phyloP scores from a whole-genome alignment of 2,113 vertebrate genomes.

The Strix uralensis region DNA sequence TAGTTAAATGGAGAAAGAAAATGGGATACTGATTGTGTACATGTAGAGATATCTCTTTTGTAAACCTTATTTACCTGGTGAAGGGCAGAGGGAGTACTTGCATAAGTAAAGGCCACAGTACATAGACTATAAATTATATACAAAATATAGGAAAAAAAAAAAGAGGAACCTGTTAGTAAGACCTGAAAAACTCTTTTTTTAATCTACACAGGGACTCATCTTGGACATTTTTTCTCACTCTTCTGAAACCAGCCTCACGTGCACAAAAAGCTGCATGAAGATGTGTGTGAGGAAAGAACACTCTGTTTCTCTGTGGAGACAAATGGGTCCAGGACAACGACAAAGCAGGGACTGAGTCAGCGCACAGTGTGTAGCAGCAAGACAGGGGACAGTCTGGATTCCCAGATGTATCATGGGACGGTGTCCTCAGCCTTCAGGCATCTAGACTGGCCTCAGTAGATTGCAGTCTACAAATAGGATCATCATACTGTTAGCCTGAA shows the following conservation, averaged over 20 bases:
- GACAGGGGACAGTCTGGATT: not conserved
- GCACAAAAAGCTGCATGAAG: not conserved
- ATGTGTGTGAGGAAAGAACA: rapidly evolving
- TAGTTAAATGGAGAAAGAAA: not conserved
- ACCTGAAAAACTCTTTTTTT: not conserved
- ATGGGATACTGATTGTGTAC: not conserved
- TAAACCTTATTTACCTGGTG: not conserved
- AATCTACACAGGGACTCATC: not conserved
- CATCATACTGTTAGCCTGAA: not conserved
- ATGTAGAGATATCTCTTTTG: not conserved
- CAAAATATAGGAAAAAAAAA: not conserved
- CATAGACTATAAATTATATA: not conserved
- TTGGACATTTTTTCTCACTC: not conserved
- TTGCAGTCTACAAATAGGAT: not conserved
- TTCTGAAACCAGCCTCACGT: not conserved
- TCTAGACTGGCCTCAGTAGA: not conserved
- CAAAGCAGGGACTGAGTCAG: not conserved
- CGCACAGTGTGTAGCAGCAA: not conserved
- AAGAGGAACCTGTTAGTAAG: not conserved
- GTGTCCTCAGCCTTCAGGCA: not conserved
- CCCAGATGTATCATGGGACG: rapidly evolving
- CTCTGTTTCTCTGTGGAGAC: not conserved
- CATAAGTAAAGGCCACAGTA: not conserved
- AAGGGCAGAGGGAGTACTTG: not conserved
- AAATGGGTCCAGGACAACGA: no score